These are phyloP conservation scores for Trachelus iudaicus DNA, from an alignment of 2,888 invertebrate genomes.

Conservation along the genomic window DNA sequence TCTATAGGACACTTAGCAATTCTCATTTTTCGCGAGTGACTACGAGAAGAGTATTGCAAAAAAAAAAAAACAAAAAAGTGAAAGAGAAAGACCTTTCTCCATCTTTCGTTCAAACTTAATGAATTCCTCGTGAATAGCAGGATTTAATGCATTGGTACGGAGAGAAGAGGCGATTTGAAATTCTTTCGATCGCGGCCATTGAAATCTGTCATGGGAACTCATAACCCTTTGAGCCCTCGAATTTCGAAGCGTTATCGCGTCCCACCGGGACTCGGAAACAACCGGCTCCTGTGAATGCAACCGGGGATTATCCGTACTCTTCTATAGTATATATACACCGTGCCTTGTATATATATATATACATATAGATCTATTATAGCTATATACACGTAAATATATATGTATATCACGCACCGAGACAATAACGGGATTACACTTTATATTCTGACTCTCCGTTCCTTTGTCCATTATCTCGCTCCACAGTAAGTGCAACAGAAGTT, in stretches of 20 bases:
- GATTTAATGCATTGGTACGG: background rate
- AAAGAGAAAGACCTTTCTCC: background rate
- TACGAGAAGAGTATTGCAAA: too few species aligned
- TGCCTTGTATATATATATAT: too few species aligned
- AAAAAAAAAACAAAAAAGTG: too few species aligned
- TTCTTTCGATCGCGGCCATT: conserved; percentile 15
- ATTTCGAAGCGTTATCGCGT: conserved; percentile 36
- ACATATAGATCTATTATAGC: too few species aligned
- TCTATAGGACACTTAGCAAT: too few species aligned
- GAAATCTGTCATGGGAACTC: conserved; percentile 24
- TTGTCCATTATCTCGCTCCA: conserved; percentile 16
- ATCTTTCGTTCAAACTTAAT: background rate
- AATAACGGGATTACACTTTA: conserved; percentile 41
- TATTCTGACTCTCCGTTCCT: conserved; percentile 20
- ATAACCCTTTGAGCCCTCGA: conserved; percentile 35
- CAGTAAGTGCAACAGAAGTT: conserved; percentile 15
- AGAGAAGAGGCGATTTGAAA: conserved; percentile 16
- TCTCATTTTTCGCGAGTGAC: too few species aligned
- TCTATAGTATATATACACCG: too few species aligned
- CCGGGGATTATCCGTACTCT: conserved; percentile 15
- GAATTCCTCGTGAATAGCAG: conserved; percentile 1
- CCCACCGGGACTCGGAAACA: conserved; percentile 27
- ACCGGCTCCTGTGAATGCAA: conserved; percentile 16
- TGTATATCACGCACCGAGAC: conserved; percentile 35
- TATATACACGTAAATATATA: conserved; percentile 21